Conservation (phyloP, 2,888 invertebrate species). For the Amphipoea lucens region DNA sequence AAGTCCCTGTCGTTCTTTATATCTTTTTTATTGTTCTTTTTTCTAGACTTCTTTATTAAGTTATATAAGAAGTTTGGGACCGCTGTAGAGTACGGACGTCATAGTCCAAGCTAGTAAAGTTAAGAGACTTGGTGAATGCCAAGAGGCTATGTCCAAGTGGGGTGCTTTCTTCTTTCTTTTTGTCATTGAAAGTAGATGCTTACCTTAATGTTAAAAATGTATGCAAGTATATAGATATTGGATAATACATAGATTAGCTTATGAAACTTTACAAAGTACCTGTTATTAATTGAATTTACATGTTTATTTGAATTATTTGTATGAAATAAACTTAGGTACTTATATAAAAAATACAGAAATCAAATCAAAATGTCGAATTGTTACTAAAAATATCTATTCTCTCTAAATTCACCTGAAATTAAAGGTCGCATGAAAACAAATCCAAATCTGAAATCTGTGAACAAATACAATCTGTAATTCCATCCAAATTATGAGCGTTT, state of each 20-base stretch:
- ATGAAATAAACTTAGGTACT: background rate
- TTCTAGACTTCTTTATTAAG: background rate
- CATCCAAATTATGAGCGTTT: background rate
- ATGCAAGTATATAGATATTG: background rate
- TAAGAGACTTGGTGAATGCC: background rate
- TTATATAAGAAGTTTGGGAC: background rate
- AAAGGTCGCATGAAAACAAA: background rate
- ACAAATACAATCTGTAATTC: background rate
- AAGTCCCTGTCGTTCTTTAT: background rate
- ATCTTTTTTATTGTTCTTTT: background rate
- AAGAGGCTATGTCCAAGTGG: background rate
- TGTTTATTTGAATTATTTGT: background rate
- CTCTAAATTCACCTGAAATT: too few species aligned
- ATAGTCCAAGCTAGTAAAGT: background rate
- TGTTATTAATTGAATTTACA: background rate
- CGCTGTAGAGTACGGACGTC: background rate
- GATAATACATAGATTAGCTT: background rate
- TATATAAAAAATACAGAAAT: background rate
- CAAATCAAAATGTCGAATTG: background rate
- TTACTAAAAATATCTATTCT: background rate
- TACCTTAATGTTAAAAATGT: background rate
- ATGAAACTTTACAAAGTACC: background rate
- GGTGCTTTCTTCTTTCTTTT: background rate
- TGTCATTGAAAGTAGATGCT: background rate
- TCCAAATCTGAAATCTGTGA: too few species aligned